These are phyloP conservation scores for Hemichromis elongatus DNA, from an alignment of 2,113 vertebrate genomes.

Conservation along the genomic window DNA sequence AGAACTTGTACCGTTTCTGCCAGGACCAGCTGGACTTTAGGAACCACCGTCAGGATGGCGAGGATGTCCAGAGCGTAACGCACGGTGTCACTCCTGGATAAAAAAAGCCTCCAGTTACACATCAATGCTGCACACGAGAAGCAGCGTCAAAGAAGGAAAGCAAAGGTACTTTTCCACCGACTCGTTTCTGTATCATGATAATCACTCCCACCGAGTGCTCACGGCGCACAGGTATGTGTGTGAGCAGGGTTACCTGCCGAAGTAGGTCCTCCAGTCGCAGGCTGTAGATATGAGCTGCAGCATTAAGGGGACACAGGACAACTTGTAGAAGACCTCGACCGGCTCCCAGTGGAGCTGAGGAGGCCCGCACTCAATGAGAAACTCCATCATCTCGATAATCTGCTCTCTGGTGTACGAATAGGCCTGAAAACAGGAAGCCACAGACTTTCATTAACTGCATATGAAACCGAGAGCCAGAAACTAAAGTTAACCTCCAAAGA, in stretches of 20 bases:
- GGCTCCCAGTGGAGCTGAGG: constrained; percentile 91
- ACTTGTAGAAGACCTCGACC: constrained; percentile 88
- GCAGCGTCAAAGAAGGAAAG: background rate
- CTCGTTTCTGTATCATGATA: background rate
- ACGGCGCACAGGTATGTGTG: background rate
- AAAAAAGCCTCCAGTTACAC: background rate
- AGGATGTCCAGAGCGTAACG: constrained; percentile 91
- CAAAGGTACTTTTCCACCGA: background rate
- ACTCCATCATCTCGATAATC: constrained; percentile 97
- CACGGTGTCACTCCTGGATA: constrained; percentile 87
- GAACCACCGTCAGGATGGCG: constrained; percentile 89
- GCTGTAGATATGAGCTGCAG: constrained; percentile 93
- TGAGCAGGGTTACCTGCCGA: constrained; percentile 79
- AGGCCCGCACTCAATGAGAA: constrained; percentile 88
- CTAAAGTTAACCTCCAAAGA: background rate
- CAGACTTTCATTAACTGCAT: background rate
- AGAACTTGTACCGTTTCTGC: constrained; percentile 86
- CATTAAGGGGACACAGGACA: constrained; percentile 90
- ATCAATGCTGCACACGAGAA: background rate
- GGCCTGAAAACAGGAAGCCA: constrained; percentile 67
- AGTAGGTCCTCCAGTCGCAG: constrained; percentile 95
- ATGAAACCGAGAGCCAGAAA: background rate
- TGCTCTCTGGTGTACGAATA: constrained; percentile 88
- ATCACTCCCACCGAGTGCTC: background rate
- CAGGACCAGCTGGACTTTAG: constrained; percentile 89